Conservation (phyloP, 2,797 vertebrate genomes). For the Xiphorhynchus erythropygius region DNA sequence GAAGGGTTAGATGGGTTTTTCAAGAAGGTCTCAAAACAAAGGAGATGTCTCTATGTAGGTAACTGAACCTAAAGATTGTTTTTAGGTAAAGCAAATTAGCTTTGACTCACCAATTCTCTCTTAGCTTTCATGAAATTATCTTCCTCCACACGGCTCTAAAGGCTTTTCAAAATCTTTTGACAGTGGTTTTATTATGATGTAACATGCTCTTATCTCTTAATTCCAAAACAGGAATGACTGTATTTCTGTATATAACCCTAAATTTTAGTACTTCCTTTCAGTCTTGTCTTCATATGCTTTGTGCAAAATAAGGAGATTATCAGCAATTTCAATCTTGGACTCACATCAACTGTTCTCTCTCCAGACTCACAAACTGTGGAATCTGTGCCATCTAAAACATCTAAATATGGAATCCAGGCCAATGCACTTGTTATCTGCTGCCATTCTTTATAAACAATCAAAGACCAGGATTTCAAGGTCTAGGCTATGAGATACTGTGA, state of each 20-base stretch:
- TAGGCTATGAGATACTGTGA: neutral
- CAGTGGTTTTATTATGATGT: neutral
- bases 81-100: neutral
- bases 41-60: neutral
- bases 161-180: neutral
- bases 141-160: neutral
- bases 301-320: constrained; percentile 12
- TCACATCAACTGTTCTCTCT: neutral
- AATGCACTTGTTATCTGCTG: neutral
- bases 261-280: neutral
- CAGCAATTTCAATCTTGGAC: neutral
- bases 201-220: neutral
- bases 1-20: neutral
- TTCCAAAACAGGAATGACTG: neutral
- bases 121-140: neutral
- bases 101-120: neutral
- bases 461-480: neutral
- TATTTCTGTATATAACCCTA: neutral
- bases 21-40: neutral
- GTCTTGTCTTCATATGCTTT: neutral
- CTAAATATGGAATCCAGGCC: neutral
- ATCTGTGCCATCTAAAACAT: neutral
- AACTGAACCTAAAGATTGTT: neutral
- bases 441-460: neutral
- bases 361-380: neutral